Base-by-base conservation (phyloP, 2,888 invertebrate genomes). In the Drosophila greeni region DNA sequence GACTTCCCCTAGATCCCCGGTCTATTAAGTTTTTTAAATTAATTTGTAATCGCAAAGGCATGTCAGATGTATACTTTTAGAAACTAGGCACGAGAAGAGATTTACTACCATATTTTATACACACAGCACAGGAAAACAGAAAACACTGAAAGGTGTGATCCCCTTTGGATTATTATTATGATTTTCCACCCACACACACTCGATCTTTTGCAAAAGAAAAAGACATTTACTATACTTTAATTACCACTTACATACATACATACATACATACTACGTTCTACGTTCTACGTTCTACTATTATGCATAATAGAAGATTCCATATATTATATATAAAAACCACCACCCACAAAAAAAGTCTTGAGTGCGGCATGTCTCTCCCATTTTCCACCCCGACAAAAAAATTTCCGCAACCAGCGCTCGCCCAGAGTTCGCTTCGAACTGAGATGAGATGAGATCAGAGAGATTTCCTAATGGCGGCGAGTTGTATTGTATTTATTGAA, bases 401-500 rank as follows among this genome's bases (percentile, higher is more conserved):
- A 6, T 11, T 16, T 8, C 45, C 5, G 1, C 8, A 20, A 48
- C 8, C 37, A 34, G 14, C 24, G n/a, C 54, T 24, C 54, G 53
- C 7, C 31, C 29, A 40, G 52, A 52, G 52, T 18, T 18, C 36
- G 16, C 16, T 40, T 37, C 39, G 33, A 58, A 29, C 40, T 47
- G 40, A 59, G 20, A 20, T 42, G 20, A 29, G 18, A 40, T n/a
- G n/a, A n/a, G n/a, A n/a, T n/a, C n/a, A n/a, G n/a, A n/a, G n/a
- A n/a, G n/a, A n/a, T n/a, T n/a, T n/a, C n/a, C n/a, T n/a, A n/a
- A n/a, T n/a, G n/a, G n/a, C n/a, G n/a, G n/a, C n/a, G n/a, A n/a
- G n/a, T n/a, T n/a, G n/a, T n/a, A n/a, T 55, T 82, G 79, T 78
- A 78, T 76, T 78, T 69, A 57, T 59, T 65, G 58, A 67, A 76